Evolutionary conservation across 2,113 vertebrate species (phyloP), one percentile per base, ranked within the genome.

Genomic region (Engystomops pustulosus): DNA sequence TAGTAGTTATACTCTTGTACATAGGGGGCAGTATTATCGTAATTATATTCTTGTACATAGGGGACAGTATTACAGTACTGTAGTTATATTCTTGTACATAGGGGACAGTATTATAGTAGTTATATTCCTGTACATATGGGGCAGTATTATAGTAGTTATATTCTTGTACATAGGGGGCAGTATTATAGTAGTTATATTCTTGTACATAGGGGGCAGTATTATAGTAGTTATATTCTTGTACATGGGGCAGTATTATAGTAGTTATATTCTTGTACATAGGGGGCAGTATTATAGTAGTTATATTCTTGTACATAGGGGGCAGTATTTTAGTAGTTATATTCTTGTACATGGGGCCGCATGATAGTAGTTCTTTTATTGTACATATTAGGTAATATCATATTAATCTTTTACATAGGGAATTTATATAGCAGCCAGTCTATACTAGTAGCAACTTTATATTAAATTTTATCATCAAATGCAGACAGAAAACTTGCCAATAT

Each of bases 161-260:
- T 27, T 62, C 58, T 30, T 5, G 9, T 62, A 30, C 18, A 30
- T 58, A 25, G 53, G 58, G 11, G 25, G 23, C 58, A 62, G 23
- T 62, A 58, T 58, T 58, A 58, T 58, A 58, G 53, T 62, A 34
- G 62, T 67, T 67, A 67, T 67, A 67, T 34, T 67, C 62, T 34
- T 67, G 30, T 67, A 67, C 14, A 67, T 18, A 67, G 17, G 62
- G 3, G 47, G 30, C 30, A 67, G 30, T 67, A 67, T 34, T 67
- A 67, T 34, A 67, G 62, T 67, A 67, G 62, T 34, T 34, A 67
- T 34, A 67, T 67, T 67, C 53, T 25, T 58, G 53, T 58, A 25
- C 8, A 11, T 0, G 53, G 15, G 3, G n/a, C 53, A 58, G 53
- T 58, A 58, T 58, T 58, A 58, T 58, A 58, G 9, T 58, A 58